Conservation (phyloP, 2,797 vertebrate species). For the Syncerus caffer region DNA sequence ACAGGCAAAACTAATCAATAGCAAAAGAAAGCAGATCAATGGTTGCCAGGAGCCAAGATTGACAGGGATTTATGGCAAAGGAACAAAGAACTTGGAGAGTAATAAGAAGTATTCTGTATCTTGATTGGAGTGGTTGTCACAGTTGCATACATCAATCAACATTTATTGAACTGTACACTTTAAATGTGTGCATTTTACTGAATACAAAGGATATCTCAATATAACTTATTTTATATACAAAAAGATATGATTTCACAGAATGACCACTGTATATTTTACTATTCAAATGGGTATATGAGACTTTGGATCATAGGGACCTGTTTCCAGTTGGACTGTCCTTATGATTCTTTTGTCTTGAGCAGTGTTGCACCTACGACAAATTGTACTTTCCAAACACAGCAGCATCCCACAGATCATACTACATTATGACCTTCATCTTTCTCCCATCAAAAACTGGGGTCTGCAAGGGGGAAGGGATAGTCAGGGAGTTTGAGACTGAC, state of each 20-base stretch:
- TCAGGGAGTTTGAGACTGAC: background rate
- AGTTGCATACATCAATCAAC: background rate
- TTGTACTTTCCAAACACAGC: background rate
- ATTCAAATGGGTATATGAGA: background rate
- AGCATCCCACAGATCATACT: background rate
- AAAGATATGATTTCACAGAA: background rate
- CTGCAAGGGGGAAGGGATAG: background rate
- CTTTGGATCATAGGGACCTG: background rate
- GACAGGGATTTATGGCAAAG: background rate
- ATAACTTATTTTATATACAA: background rate
- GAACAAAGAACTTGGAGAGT: background rate
- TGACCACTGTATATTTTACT: background rate
- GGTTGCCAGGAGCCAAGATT: background rate
- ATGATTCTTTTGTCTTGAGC: background rate
- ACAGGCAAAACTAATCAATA: background rate
- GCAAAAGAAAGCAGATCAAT: background rate
- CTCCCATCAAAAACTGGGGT: background rate
- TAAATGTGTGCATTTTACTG: background rate
- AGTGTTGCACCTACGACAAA: background rate
- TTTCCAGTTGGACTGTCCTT: background rate
- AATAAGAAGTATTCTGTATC: background rate
- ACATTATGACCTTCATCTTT: background rate
- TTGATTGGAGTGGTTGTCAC: background rate
- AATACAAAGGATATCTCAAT: background rate
- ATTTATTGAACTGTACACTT: background rate